These are phyloP conservation scores for Novumbra hubbsi DNA, from an alignment of 2,797 vertebrate species.

Conservation along the genomic window DNA sequence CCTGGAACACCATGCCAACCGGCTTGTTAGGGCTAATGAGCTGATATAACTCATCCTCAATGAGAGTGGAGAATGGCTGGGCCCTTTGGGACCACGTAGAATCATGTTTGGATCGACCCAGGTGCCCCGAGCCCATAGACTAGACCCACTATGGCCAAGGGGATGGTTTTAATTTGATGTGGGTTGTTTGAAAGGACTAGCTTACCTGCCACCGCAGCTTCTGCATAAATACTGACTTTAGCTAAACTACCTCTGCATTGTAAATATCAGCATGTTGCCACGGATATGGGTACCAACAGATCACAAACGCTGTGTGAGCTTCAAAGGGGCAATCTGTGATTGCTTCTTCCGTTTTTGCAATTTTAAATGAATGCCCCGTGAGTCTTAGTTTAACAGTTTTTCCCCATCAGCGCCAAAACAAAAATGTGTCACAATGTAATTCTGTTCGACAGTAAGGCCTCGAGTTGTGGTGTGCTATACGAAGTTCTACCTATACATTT, in stretches of 20 bases:
- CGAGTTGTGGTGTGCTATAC: neutral
- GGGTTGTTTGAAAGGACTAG: neutral
- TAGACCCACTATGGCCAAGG: neutral
- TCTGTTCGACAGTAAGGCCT: too few relatives aligned
- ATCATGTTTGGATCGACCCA: neutral
- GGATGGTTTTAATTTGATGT: neutral
- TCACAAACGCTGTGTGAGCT: neutral
- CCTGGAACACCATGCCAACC: slow-evolving; percentile 23
- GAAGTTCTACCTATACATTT: too few relatives aligned
- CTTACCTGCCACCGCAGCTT: neutral
- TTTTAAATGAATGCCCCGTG: too few relatives aligned
- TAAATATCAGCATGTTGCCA: slow-evolving; percentile 11
- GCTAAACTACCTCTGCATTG: neutral
- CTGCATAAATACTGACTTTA: neutral
- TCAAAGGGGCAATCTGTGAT: too few relatives aligned
- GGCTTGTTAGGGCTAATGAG: slow-evolving; percentile 58
- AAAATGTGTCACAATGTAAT: too few relatives aligned
- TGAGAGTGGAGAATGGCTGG: slow-evolving; percentile 14
- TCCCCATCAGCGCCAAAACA: too few relatives aligned
- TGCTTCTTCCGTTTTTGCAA: too few relatives aligned
- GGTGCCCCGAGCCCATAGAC: neutral
- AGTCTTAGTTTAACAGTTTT: too few relatives aligned
- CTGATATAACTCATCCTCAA: slow-evolving; percentile 39
- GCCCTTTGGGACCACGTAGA: neutral
- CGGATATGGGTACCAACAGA: slow-evolving; percentile 4